A percentile compares a stretch with the other conserved stretches of the same genome.
phyloP scores from a whole-genome alignment of 2,888 invertebrate species.

The Cephus pulcher region DNA sequence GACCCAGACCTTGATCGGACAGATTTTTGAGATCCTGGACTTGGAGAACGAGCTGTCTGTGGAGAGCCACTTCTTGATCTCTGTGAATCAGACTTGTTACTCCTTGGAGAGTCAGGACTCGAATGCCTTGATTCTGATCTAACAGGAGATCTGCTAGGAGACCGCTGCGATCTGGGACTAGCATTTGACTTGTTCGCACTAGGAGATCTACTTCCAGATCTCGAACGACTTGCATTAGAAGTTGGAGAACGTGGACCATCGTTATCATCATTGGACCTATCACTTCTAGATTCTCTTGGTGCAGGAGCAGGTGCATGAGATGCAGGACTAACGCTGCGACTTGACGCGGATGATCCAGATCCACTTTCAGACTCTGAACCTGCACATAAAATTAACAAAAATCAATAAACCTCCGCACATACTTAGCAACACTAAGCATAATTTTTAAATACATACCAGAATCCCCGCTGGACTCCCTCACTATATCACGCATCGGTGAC shows the following conservation, averaged over 20 bases:
- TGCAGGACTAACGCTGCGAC: conserved; percentile 65
- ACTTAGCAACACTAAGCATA: too few species aligned
- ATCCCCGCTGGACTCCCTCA: conserved; percentile 46
- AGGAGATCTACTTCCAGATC: conserved; percentile 47
- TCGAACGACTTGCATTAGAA: conserved; percentile 42
- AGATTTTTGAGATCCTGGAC: conserved; percentile 54
- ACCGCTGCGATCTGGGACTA: conserved; percentile 46
- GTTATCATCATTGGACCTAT: conserved; percentile 48
- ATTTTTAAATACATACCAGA: too few species aligned
- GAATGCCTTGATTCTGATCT: conserved; percentile 56
- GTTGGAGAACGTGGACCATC: conserved; percentile 36
- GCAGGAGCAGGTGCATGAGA: conserved; percentile 64
- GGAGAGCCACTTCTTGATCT: conserved; percentile 51
- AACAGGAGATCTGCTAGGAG: conserved; percentile 49
- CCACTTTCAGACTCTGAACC: conserved; percentile 69
- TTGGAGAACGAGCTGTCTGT: conserved; percentile 54
- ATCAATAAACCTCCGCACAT: too few species aligned
- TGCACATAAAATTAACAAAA: conserved; percentile 18
- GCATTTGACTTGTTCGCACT: conserved; percentile 44
- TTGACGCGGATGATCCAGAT: conserved; percentile 62
- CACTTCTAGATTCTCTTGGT: conserved; percentile 55
- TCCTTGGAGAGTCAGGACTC: conserved; percentile 47
- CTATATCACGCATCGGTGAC: conserved; percentile 39
- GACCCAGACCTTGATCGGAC: conserved; percentile 48
- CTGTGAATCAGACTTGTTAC: conserved; percentile 50